A percentile compares a stretch with the other conserved stretches of the same genome.
phyloP scores from a whole-genome alignment of 2,113 vertebrate genomes.

The Micronycteris hirsuta region DNA sequence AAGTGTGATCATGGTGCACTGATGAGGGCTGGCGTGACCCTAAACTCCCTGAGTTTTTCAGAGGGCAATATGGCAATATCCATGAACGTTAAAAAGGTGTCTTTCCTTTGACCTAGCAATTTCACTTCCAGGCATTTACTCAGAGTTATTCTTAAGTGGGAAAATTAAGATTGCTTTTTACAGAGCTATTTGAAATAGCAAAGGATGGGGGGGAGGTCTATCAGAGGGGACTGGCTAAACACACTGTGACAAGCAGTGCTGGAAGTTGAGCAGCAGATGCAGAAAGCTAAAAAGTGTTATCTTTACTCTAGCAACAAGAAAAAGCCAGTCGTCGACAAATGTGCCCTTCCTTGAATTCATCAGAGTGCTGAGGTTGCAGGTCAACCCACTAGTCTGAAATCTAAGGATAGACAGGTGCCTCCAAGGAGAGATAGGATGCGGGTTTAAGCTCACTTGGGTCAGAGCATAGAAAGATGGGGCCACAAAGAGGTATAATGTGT shows the following conservation, averaged over 20 bases:
- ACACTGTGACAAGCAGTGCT: too few species aligned
- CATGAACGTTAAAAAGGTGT: fast-evolving
- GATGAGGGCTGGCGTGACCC: fast-evolving
- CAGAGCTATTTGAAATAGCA: neutral
- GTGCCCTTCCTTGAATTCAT: too few species aligned
- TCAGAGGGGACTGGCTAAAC: too few species aligned
- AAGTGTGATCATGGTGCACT: fast-evolving
- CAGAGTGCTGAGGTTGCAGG: neutral
- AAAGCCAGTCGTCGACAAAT: neutral
- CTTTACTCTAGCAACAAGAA: neutral
- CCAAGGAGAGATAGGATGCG: fast-evolving
- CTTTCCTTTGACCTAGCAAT: too few species aligned
- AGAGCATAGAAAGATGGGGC: neutral
- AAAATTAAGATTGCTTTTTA: neutral
- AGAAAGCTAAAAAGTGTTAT: neutral
- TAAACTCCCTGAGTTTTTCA: fast-evolving
- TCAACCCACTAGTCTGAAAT: neutral
- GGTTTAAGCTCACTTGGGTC: too few species aligned
- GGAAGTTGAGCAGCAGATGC: neutral
- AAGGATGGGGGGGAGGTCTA: neutral
- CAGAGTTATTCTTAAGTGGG: neutral
- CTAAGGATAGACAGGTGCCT: neutral
- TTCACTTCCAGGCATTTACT: neutral
- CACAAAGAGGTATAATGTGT: fast-evolving
- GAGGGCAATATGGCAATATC: fast-evolving